Evolutionary conservation across 37 sponge, comb jelly and placozoan species (phyloP).

Genomic region (Petrosia ficiformis): DNA sequence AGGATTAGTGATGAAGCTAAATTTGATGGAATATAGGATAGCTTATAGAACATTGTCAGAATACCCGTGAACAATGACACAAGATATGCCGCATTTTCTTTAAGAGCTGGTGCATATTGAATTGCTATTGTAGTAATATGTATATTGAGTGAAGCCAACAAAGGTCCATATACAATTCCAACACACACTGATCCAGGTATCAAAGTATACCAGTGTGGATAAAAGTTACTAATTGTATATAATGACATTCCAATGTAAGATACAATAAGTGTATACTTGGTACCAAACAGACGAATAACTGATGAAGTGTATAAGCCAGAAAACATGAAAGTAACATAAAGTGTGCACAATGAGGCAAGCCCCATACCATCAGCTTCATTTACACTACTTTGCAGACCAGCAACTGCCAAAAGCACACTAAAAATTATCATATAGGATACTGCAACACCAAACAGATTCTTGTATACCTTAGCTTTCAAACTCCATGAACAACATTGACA

Average conservation of each 20-base stretch:
- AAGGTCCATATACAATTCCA: slow-evolving; percentile 49
- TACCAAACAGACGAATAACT: slow-evolving; percentile 29
- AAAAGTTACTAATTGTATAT: slow-evolving; percentile 50
- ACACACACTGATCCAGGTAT: slow-evolving; percentile 46
- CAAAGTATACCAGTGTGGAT: slow-evolving; percentile 71
- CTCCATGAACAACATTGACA: background rate
- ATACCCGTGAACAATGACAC: slow-evolving; percentile 20
- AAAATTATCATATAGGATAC: slow-evolving; percentile 28
- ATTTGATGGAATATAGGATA: slow-evolving; percentile 30
- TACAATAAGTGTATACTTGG: slow-evolving; percentile 29
- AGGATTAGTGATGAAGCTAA: slow-evolving; percentile 34
- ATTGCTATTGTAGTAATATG: slow-evolving; percentile 33
- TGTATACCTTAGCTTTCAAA: slow-evolving; percentile 7
- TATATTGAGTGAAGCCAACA: slow-evolving; percentile 38
- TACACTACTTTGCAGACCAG: slow-evolving; percentile 62
- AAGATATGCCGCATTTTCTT: slow-evolving; percentile 1
- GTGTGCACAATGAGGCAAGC: slow-evolving; percentile 19
- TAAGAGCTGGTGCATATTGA: slow-evolving; percentile 15
- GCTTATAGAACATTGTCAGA: slow-evolving; percentile 22
- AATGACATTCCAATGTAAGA: slow-evolving; percentile 16
- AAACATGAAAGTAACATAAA: slow-evolving; percentile 27
- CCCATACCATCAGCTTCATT: slow-evolving; percentile 37
- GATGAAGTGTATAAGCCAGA: slow-evolving; percentile 30
- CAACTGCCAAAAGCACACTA: slow-evolving; percentile 25
- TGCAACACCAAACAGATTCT: slow-evolving; percentile 29